Evolutionary conservation across 2,797 vertebrate genomes (phyloP), one percentile per base, ranked within the genome.

Genomic region (Chaetophractus vellerosus): DNA sequence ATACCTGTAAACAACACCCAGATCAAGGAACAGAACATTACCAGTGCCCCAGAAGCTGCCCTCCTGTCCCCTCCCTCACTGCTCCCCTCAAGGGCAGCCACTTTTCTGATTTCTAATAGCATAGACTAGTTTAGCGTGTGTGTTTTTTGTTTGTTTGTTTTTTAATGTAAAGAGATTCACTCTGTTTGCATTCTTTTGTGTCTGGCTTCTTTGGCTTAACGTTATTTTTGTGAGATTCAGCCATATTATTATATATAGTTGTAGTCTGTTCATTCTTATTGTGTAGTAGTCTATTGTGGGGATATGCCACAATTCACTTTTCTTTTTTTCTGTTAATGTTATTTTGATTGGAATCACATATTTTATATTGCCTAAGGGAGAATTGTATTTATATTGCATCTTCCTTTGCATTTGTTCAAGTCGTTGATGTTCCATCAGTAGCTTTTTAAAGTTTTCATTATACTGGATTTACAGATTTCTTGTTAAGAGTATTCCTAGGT

Each of bases 181-280:
- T 33, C 26, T n/a, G 14, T 87, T 4, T 86, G 8, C 36, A 57
- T 10, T 88, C 11, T 33, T 81, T 61, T 93, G 72, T 68, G 16
- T 87, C 45, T 91, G 63, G 31, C 45, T 80, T 90, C 52, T 50
- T 92, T 84, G 79, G 52, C 90, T 90, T 9, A 26, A 68, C 19
- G 31, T 79, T 75, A 68, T 90, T 90, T 93, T 16, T 84, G 82
- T 69, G 72, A 79, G 75, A 87, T 84, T 88, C 41, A 71, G n/a
- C 12, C 45, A 28, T 81, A 31, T 4, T 55, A 52, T 59, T 75
- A 45, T 66, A 9, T 78, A 15, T 31, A 75, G 59, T 88, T 92
- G 79, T 81, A 61, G 31, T 26, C 2, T 52, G 52, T 81, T 90
- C 2, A 5, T 87, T 78, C 26, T 76, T 28, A 52, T 18, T 72